Conservation (phyloP, 2,888 invertebrate species). For the Pammene aurita region DNA sequence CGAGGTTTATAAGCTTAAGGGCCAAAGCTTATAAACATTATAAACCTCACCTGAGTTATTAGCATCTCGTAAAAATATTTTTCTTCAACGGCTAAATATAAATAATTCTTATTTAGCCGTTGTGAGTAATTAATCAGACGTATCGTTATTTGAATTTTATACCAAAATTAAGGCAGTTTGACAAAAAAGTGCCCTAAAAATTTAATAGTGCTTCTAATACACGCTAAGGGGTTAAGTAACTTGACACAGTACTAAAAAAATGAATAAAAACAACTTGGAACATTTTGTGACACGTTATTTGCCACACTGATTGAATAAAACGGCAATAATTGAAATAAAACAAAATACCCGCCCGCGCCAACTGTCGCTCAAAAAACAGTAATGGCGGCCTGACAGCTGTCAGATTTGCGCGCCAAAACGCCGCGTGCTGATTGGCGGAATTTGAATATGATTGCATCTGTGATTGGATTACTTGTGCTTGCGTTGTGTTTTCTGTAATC, state of each 20-base stretch:
- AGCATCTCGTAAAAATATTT: no score
- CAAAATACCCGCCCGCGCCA: constrained; percentile 69
- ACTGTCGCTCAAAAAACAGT: constrained; percentile 72
- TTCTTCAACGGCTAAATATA: no score
- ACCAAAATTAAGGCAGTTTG: no score
- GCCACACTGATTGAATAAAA: constrained; percentile 63
- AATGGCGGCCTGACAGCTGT: constrained; percentile 75
- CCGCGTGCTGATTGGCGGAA: constrained; percentile 58
- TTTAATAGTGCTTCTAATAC: neutral
- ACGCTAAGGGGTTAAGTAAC: constrained; percentile 9
- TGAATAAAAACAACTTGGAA: constrained; percentile 38
- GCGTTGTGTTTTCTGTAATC: constrained; percentile 72
- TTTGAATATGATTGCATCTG: constrained; percentile 65
- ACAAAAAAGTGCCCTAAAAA: neutral
- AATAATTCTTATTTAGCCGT: no score
- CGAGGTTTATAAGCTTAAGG: no score
- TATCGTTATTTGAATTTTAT: no score
- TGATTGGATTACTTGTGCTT: constrained; percentile 67
- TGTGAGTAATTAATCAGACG: no score
- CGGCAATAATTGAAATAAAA: constrained; percentile 52
- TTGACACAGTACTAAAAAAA: constrained; percentile 34
- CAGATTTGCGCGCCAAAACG: constrained; percentile 63
- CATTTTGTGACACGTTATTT: constrained; percentile 47
- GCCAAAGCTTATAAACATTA: no score
- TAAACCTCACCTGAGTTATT: no score